Conservation (phyloP, 2,113 vertebrate species). For the Myrmecobius fasciatus region DNA sequence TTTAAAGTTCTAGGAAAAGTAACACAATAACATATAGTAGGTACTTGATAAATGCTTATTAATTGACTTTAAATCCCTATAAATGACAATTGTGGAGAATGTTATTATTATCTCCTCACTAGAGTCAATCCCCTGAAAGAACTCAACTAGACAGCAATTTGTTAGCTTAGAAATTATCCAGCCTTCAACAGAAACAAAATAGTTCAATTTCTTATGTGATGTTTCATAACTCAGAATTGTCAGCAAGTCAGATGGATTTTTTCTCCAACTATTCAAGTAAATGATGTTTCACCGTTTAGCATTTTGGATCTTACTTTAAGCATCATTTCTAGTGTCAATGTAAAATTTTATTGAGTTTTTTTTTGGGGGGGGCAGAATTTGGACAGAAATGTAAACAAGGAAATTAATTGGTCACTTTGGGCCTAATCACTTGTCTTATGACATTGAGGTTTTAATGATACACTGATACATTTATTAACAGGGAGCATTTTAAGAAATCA, state of each 20-base stretch:
- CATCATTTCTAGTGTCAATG: not conserved
- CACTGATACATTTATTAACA: not conserved
- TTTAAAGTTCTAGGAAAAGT: not conserved
- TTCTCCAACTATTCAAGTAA: not conserved
- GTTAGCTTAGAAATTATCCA: not conserved
- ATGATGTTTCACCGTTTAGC: not conserved
- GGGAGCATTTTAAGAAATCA: not conserved
- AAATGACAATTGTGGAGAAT: not conserved
- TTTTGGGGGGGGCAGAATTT: not conserved
- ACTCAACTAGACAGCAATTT: not conserved
- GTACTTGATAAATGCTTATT: not conserved
- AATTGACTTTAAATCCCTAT: not conserved
- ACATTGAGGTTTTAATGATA: not conserved
- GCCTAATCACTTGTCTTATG: not conserved
- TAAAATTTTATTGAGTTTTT: not conserved
- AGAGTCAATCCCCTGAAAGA: not conserved
- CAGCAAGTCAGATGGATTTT: not conserved
- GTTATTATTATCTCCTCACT: not conserved
- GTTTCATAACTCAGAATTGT: not conserved
- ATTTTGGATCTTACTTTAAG: not conserved
- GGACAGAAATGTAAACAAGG: not conserved
- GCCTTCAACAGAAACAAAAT: not conserved
- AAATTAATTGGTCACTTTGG: conserved; percentile 2
- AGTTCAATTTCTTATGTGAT: not conserved
- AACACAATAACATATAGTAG: not conserved